Evolutionary conservation across 1,140 invertebrate species (phyloP), one percentile per base, ranked within the genome.

Genomic region (Heterodera schachtii): DNA sequence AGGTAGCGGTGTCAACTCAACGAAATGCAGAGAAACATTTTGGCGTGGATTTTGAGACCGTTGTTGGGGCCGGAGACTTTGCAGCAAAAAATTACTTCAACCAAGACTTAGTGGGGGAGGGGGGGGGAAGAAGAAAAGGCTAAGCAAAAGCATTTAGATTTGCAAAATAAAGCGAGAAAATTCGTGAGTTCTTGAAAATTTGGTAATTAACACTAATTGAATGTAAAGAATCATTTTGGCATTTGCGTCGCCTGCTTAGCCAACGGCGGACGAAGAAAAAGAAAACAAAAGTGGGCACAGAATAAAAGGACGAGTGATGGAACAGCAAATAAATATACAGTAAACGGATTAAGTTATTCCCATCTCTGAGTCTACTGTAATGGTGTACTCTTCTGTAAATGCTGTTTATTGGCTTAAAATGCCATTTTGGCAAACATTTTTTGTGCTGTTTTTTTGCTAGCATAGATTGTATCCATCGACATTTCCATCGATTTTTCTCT

Each of bases 21-120:
- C 69, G 75, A 5, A 78, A 67, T 67, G 82, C 84, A 16, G 47
- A 83, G 70, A 70, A 85, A 46, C 66, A 75, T 19, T 85, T 85
- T 75, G 67, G 77, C 47, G n/a, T 86, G 13, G 69, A 86, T 31
- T 85, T 85, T 57, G 84, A 85, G 75, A 49, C 73, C 8, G 84
- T 85, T 21, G 78, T 82, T 1, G 84, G 84, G 57, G 84, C 84
- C 9, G 84, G 84, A 9, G 84, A 85, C 70, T 85, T 57, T 73
- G 84, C 84, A 44, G 76, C 85, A 7, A 84, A 84, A 60, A 83
- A 83, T 75, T 83, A 83, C 49, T 83, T 83, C 67, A 84, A 52
- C 80, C 52, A 83, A 71, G 79, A 85, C 66, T 46, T 78, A 19
- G 49, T 71, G 73, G 57, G 41, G 57, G 16, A 46, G 21, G 43